Base-by-base conservation (phyloP, 2,113 vertebrate species). In the Prolemur simus region DNA sequence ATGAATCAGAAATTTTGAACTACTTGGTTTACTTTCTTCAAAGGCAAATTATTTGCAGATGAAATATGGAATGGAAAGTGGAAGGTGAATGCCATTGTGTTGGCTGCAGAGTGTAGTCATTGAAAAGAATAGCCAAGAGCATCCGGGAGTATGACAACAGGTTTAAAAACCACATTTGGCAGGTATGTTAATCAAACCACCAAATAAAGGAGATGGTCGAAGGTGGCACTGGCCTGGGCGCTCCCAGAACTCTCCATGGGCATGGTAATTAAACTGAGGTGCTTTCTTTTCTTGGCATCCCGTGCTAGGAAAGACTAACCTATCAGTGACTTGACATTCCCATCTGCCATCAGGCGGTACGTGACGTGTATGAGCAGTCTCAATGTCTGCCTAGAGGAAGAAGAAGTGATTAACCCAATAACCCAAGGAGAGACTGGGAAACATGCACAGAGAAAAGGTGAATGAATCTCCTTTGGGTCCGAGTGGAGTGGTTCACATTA, bases 31-130 rank as follows among this genome's bases (percentile, higher is more conserved):
- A n/a, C 66, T 95, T 93, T 86, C 69, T 96, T 93, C 63, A 93
- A 95, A 94, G 64, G 52, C 58, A 88, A 69, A 85, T 93, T 60
- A 37, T 47, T 93, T 80, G 54, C 83, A 49, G 94, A 91, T 80
- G 78, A 96, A 94, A 94, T 14, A 81, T 88, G 90, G 74, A 66
- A 45, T 88, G 91, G 78, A 86, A 91, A 93, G 69, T 58, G 66
- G 66, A 88, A 85, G 71, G 60, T 47, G 71, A 66, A 77, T 69
- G 78, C 14, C n/a, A 25, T 93, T 56, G 45, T 77, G 58, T 91
- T 90, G 63, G 39, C 71, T 56, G 0, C 11, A 71, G 60, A 85
- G 47, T 45, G 68, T 29, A 32, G 29, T 66, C 9, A 13, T 94
- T 93, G 71, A 71, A 63, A 68, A 83, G 89, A 97, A 66, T 5